A percentile compares a stretch with the other conserved stretches of the same genome.
phyloP scores from a whole-genome alignment of 1,140 invertebrate genomes.

The Panulirus ornatus region DNA sequence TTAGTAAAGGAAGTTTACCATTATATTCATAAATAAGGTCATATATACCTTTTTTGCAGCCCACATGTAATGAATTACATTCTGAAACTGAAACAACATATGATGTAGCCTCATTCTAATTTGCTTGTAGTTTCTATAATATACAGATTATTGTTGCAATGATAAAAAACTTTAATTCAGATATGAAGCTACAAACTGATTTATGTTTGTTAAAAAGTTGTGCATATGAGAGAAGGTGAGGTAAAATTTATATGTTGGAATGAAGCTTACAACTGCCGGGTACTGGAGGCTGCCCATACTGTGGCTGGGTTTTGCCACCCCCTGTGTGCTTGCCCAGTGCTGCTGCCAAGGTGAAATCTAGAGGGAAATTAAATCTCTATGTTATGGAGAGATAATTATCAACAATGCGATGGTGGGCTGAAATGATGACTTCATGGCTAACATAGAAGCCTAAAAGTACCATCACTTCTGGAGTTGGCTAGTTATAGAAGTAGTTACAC shows the following conservation, averaged over 20 bases:
- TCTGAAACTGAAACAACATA: too few relatives aligned
- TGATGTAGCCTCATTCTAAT: too few relatives aligned
- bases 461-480: constrained; percentile 32
- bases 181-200: constrained; percentile 1
- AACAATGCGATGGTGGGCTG: constrained; percentile 63
- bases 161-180: not conserved
- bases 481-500: not conserved
- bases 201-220: not conserved
- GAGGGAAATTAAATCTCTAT: constrained; percentile 67
- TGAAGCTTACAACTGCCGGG: constrained; percentile 59
- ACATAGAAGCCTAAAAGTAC: constrained; percentile 58
- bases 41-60: not conserved
- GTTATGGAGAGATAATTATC: constrained; percentile 61
- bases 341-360: constrained; percentile 69
- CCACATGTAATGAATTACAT: not conserved
- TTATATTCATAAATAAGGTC: not conserved
- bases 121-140: too few relatives aligned
- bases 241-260: constrained; percentile 36
- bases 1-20: not conserved
- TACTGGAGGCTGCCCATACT: constrained; percentile 59
- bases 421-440: constrained; percentile 49
- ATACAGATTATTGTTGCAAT: not conserved
- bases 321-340: constrained; percentile 61
- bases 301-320: constrained; percentile 54
- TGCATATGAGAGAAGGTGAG: not conserved